Percentiles rank a stretch among this genome's conserved stretches.
These are phyloP conservation scores for Labeo calbasu DNA, from an alignment of 2,797 vertebrate species.

Conservation along the genomic window DNA sequence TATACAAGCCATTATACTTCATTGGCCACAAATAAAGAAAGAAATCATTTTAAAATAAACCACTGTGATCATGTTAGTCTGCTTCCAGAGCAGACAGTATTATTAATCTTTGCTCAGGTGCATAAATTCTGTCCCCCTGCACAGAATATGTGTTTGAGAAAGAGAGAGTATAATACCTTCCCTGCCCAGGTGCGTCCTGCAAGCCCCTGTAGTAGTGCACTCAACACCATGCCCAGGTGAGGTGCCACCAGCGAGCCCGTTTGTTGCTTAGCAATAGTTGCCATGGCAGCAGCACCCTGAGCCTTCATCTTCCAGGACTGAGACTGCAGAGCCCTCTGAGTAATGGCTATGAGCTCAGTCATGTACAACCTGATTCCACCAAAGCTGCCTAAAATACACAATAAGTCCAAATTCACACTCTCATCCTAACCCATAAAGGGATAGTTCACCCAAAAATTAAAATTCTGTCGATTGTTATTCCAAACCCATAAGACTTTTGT, in stretches of 20 bases:
- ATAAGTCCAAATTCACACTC: neutral
- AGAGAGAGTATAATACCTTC: constrained; percentile 79
- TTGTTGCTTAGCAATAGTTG: constrained; percentile 93
- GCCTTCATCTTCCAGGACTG: constrained; percentile 99
- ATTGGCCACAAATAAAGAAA: neutral
- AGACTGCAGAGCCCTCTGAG: constrained; percentile 94
- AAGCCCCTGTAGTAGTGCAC: constrained; percentile 88
- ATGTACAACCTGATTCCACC: constrained; percentile 96
- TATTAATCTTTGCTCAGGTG: neutral
- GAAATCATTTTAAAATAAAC: neutral
- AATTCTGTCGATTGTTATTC: too few relatives aligned
- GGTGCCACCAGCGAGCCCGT: constrained; percentile 89
- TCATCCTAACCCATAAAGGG: neutral
- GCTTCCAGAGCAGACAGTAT: neutral
- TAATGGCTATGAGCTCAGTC: constrained; percentile 91
- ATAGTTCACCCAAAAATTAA: too few relatives aligned
- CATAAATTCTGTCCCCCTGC: neutral
- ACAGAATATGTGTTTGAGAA: neutral
- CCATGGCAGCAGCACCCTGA: constrained; percentile 94
- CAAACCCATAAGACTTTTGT: too few relatives aligned
- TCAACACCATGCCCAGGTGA: constrained; percentile 90
- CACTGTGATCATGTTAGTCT: neutral
- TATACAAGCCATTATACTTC: constrained; percentile 44
- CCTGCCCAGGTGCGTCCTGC: constrained; percentile 94
- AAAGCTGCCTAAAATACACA: constrained; percentile 83